Conservation (phyloP, 2,888 invertebrate species). For the Drosophila atripex region DNA sequence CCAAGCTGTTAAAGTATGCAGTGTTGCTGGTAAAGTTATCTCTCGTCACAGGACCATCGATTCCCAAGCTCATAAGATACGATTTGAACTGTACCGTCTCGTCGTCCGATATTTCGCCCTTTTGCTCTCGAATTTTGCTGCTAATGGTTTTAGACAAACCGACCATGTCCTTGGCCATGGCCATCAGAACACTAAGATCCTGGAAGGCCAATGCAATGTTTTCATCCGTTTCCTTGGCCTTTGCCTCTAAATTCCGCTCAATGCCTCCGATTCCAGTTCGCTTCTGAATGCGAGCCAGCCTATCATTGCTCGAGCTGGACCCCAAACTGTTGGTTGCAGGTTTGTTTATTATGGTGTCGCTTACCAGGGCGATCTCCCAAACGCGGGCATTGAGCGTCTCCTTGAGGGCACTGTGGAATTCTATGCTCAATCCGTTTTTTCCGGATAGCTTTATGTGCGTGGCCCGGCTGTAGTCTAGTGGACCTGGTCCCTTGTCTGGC, state of each 20-base stretch:
- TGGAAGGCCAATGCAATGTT: conserved; percentile 97
- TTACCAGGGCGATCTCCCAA: conserved; percentile 85
- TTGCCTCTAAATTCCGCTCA: conserved; percentile 95
- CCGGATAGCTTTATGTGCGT: conserved; percentile 93
- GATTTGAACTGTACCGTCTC: conserved; percentile 98
- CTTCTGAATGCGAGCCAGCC: conserved; percentile 86
- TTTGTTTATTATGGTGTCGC: conserved; percentile 31
- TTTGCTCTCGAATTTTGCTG: conserved; percentile 95
- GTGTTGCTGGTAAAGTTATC: conserved; percentile 94
- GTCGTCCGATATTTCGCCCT: conserved; percentile 98
- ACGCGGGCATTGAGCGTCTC: conserved; percentile 87
- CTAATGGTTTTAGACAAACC: conserved; percentile 95
- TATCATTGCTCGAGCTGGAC: conserved; percentile 38
- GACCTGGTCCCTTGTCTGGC: conserved; percentile 89
- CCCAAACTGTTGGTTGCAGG: conserved; percentile 65
- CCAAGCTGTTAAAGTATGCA: conserved; percentile 93
- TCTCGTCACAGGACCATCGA: conserved; percentile 98
- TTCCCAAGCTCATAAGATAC: conserved; percentile 97
- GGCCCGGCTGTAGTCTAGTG: conserved; percentile 88
- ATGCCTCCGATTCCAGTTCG: conserved; percentile 97
- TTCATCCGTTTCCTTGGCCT: conserved; percentile 94
- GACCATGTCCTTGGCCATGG: conserved; percentile 99
- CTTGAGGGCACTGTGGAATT: conserved; percentile 87
- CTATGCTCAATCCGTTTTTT: conserved; percentile 90
- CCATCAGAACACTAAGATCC: conserved; percentile 97